Evolutionary conservation across 2,113 vertebrate genomes (phyloP).

Genomic region (Rhinopomastus cyanomelas): DNA sequence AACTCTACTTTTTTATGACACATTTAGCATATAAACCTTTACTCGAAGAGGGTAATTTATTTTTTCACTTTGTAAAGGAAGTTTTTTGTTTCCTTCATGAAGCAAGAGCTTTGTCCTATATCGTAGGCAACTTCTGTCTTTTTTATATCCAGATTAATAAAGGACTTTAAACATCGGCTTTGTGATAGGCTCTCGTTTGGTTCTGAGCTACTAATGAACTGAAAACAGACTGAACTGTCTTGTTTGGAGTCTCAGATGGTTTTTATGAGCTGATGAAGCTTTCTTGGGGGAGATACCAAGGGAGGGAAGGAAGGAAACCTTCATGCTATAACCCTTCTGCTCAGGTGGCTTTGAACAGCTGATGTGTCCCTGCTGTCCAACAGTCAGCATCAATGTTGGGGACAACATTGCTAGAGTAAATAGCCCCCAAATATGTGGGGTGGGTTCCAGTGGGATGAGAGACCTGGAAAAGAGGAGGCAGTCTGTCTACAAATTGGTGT

Average conservation of each 20-base stretch:
- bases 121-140: constrained; percentile 82
- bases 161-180: constrained; percentile 60
- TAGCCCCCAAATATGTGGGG: background rate
- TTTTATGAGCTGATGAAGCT: background rate
- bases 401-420: background rate
- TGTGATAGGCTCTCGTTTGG: background rate
- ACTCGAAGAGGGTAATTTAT: constrained; percentile 87
- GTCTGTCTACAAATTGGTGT: too few species aligned
- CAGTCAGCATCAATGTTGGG: background rate
- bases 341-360: background rate
- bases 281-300: background rate
- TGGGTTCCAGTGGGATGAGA: background rate
- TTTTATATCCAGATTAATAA: constrained; percentile 88
- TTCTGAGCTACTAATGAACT: background rate
- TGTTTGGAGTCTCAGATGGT: background rate
- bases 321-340: background rate
- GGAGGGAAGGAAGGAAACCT: background rate
- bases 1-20: constrained; percentile 88
- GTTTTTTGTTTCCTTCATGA: constrained; percentile 93
- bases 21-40: constrained; percentile 82
- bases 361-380: background rate
- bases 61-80: constrained; percentile 89
- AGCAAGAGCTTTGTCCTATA: constrained; percentile 90
- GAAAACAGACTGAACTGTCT: background rate
- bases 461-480: background rate